Evolutionary conservation across 2,888 invertebrate species (phyloP).

Genomic region (Crematogaster levior): DNA sequence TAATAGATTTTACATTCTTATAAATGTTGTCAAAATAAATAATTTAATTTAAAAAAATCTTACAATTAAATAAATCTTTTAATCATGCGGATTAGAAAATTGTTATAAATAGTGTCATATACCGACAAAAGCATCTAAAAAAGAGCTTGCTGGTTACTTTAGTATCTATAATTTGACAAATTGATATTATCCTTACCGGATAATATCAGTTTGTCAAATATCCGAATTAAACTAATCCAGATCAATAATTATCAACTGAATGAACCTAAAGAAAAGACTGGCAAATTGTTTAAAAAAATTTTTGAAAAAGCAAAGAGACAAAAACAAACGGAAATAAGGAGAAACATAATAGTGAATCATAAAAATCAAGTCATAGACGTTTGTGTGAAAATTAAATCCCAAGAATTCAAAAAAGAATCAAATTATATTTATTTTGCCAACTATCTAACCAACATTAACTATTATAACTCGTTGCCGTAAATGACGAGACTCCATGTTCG

Average conservation of each 20-base stretch:
- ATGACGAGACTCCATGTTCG: neutral
- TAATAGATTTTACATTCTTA: neutral
- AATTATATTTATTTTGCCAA: neutral
- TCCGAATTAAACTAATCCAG: neutral
- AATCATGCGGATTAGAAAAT: neutral
- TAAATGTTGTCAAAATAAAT: neutral
- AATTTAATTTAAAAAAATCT: neutral
- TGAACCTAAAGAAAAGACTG: neutral
- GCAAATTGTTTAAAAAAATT: neutral
- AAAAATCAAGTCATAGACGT: neutral
- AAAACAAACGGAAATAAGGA: neutral
- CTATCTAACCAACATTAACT: neutral
- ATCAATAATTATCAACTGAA: neutral
- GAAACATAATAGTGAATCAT: neutral
- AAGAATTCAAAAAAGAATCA: neutral
- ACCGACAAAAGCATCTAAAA: neutral
- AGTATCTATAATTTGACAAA: neutral
- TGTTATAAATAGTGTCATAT: neutral
- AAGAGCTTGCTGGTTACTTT: neutral
- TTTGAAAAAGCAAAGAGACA: too few species aligned
- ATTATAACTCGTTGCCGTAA: constrained; percentile 5
- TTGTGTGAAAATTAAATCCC: neutral
- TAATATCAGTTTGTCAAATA: too few species aligned
- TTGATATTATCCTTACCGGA: neutral
- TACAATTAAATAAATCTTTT: neutral